These are phyloP conservation scores for Chorisops tibialis DNA, from an alignment of 2,888 invertebrate species.

Conservation along the genomic window DNA sequence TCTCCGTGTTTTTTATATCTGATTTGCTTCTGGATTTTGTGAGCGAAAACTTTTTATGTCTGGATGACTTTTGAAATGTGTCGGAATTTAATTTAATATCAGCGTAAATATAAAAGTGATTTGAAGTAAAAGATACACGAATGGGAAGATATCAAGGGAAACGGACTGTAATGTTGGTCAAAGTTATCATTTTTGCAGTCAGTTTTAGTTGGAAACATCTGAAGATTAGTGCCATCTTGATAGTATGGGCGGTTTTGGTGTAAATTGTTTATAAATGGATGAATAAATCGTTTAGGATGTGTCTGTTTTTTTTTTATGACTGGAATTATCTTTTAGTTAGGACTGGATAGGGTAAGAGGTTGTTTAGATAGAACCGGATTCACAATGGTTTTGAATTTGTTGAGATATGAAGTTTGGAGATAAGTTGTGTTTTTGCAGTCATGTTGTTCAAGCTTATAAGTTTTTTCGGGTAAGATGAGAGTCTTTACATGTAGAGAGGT, in stretches of 20 bases:
- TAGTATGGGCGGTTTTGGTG: neutral
- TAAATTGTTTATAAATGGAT: conserved; percentile 11
- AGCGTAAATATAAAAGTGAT: conserved; percentile 16
- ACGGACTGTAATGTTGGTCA: conserved; percentile 1
- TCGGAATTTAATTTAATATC: conserved; percentile 19
- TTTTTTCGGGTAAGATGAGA: too few species aligned
- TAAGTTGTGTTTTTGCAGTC: too few species aligned
- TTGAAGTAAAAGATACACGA: neutral
- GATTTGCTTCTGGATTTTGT: neutral
- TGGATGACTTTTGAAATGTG: conserved; percentile 9
- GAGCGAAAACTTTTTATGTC: conserved; percentile 2
- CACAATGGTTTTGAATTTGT: too few species aligned
- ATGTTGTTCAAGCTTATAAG: too few species aligned
- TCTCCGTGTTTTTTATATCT: too few species aligned
- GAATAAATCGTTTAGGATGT: too few species aligned
- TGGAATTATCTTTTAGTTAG: too few species aligned
- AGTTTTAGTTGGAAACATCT: conserved; percentile 8
- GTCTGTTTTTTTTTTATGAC: too few species aligned
- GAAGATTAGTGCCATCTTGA: conserved; percentile 2
- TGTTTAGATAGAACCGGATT: too few species aligned
- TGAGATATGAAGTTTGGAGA: too few species aligned
- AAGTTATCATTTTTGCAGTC: conserved; percentile 4
- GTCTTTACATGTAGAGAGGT: too few species aligned
- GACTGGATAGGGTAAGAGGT: too few species aligned
- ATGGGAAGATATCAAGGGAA: neutral